Evolutionary conservation across 2,888 invertebrate species (phyloP).

Genomic region (Pachydiplax longipennis): DNA sequence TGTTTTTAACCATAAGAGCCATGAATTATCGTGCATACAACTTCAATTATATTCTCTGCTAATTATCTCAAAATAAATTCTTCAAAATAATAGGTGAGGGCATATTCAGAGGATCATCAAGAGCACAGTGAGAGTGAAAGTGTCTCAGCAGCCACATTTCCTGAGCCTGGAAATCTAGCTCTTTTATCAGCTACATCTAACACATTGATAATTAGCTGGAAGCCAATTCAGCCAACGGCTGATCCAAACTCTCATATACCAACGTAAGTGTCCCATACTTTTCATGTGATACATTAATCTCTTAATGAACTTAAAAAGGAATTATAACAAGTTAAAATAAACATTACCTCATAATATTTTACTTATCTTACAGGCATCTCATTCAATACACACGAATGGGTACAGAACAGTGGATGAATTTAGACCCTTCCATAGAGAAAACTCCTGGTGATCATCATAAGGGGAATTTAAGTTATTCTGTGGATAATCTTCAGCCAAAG

Average conservation of each 20-base stretch:
- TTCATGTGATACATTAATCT: background rate
- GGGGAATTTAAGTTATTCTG: constrained; percentile 48
- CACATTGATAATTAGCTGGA: constrained; percentile 73
- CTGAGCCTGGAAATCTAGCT: constrained; percentile 73
- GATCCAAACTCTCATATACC: constrained; percentile 16
- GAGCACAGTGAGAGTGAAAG: constrained; percentile 70
- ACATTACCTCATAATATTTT: too few relatives aligned
- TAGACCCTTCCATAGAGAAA: background rate
- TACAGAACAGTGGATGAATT: constrained; percentile 4
- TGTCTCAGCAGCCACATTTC: constrained; percentile 72
- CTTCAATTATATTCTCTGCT: background rate
- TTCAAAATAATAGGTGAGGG: constrained; percentile 60
- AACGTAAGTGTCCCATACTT: background rate
- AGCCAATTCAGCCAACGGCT: constrained; percentile 58
- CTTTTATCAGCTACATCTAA: constrained; percentile 67
- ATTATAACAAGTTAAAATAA: too few relatives aligned
- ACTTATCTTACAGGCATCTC: background rate
- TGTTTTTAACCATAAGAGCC: background rate
- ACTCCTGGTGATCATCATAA: background rate
- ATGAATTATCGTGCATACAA: too few relatives aligned
- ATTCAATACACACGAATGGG: constrained; percentile 30
- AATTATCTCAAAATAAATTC: background rate
- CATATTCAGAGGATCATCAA: constrained; percentile 73
- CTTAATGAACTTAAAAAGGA: too few relatives aligned
- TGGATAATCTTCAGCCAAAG: constrained; percentile 70